phyloP scores from a whole-genome alignment of 2,113 vertebrate genomes.

The Malurus cyaneus region DNA sequence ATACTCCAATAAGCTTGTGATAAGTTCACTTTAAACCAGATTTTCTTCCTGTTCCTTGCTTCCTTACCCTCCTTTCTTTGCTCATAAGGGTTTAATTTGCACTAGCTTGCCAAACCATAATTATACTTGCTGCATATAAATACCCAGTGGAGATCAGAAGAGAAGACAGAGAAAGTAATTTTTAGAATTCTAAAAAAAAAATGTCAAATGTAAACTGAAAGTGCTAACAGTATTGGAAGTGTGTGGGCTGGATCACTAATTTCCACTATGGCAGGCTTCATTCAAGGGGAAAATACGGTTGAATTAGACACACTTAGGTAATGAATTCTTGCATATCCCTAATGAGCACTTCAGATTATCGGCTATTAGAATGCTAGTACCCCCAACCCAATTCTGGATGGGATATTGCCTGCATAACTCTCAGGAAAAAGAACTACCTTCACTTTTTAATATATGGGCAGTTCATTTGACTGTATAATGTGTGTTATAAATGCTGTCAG shows the following conservation, averaged over 20 bases:
- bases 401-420: slow-evolving; percentile 4
- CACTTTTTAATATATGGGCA: not conserved
- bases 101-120: slow-evolving; percentile 60
- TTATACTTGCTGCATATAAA: slow-evolving; percentile 64
- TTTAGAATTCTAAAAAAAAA: slow-evolving; percentile 53
- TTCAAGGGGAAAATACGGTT: slow-evolving; percentile 25
- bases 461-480: slow-evolving; percentile 38
- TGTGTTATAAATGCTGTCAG: not conserved
- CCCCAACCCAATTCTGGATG: slow-evolving; percentile 26
- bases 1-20: slow-evolving; percentile 46
- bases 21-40: slow-evolving; percentile 56
- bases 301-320: slow-evolving; percentile 53
- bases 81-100: slow-evolving; percentile 63
- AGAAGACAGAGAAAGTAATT: slow-evolving; percentile 27
- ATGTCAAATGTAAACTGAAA: slow-evolving; percentile 52
- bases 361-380: slow-evolving; percentile 21
- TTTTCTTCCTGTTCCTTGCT: slow-evolving; percentile 47
- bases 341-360: slow-evolving; percentile 47
- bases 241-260: slow-evolving; percentile 13
- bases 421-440: slow-evolving; percentile 37
- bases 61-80: not conserved
- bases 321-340: slow-evolving; percentile 44
- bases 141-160: slow-evolving; percentile 34
- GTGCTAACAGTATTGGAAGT: not conserved
- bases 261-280: slow-evolving; percentile 42